These are phyloP conservation scores for Protula sp. DNA, from an alignment of 2,888 invertebrate genomes.

Conservation along the genomic window DNA sequence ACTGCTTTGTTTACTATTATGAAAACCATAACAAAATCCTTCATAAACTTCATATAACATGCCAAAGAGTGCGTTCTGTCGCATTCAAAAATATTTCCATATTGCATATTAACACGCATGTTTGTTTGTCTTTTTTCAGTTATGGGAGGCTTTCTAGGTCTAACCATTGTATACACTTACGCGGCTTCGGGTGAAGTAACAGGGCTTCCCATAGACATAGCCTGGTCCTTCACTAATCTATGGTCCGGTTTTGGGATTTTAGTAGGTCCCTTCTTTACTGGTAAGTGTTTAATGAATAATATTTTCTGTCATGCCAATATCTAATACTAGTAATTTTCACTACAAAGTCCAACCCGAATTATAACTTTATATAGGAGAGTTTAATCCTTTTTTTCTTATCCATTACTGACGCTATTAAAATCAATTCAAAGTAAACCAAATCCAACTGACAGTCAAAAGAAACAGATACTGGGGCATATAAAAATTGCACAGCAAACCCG, in stretches of 20 bases:
- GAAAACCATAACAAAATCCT: too few species aligned
- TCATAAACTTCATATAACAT: too few species aligned
- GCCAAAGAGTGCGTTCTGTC: too few species aligned
- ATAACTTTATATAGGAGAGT: background rate
- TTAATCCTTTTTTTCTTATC: background rate
- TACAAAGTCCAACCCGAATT: background rate
- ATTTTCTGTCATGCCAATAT: background rate
- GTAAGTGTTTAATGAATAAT: slow-evolving; percentile 20
- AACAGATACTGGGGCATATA: too few species aligned
- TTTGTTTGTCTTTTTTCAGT: slow-evolving; percentile 22
- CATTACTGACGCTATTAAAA: too few species aligned
- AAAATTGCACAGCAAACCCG: too few species aligned
- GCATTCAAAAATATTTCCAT: too few species aligned
- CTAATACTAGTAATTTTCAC: too few species aligned
- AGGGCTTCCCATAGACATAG: slow-evolving; percentile 29
- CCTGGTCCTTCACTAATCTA: slow-evolving; percentile 34
- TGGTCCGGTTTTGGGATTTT: slow-evolving; percentile 37
- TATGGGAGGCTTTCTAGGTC: slow-evolving; percentile 34
- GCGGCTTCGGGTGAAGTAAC: slow-evolving; percentile 35
- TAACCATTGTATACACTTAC: slow-evolving; percentile 36
- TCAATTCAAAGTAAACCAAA: too few species aligned
- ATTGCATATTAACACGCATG: too few species aligned
- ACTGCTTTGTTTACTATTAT: too few species aligned
- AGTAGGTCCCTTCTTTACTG: slow-evolving; percentile 32
- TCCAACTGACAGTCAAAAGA: too few species aligned